Percentiles rank a stretch among this genome's conserved stretches.
These are phyloP conservation scores for Capromys pilorides DNA, from an alignment of 2,797 vertebrate species.

Conservation along the genomic window DNA sequence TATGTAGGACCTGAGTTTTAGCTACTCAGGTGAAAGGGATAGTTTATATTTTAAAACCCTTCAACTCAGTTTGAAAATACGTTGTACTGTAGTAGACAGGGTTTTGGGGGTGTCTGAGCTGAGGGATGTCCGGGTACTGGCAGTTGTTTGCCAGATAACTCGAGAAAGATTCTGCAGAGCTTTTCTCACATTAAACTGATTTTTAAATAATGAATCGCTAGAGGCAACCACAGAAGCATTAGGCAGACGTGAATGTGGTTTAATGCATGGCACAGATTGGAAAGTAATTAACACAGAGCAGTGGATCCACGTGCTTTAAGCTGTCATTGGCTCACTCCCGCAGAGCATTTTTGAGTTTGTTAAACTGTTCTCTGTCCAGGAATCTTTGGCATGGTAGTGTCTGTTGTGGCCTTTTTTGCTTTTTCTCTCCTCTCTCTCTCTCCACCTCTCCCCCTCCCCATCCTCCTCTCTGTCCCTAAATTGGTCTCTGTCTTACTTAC, in stretches of 20 bases:
- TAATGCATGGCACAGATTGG: background rate
- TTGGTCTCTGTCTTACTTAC: background rate
- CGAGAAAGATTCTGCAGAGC: background rate
- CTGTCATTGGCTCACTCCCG: background rate
- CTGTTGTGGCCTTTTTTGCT: background rate
- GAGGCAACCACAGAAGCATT: slow-evolving; percentile 2
- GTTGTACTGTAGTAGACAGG: background rate
- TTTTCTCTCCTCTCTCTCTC: background rate
- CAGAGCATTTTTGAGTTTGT: background rate
- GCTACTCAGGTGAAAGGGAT: background rate
- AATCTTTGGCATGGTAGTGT: background rate
- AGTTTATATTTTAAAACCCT: slow-evolving; percentile 54
- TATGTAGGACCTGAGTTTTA: background rate
- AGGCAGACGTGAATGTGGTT: background rate
- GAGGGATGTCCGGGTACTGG: background rate
- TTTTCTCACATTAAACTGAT: slow-evolving; percentile 12
- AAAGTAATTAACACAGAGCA: slow-evolving; percentile 40
- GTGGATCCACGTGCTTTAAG: background rate
- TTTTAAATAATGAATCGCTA: background rate
- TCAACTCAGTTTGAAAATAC: slow-evolving; percentile 19
- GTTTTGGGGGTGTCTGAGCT: background rate
- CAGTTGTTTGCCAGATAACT: background rate
- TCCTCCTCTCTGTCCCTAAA: background rate
- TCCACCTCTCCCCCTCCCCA: accelerated
- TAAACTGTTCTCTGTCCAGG: background rate